phyloP scores from a whole-genome alignment of 2,113 vertebrate species.

The Nannobrachium achirus region DNA sequence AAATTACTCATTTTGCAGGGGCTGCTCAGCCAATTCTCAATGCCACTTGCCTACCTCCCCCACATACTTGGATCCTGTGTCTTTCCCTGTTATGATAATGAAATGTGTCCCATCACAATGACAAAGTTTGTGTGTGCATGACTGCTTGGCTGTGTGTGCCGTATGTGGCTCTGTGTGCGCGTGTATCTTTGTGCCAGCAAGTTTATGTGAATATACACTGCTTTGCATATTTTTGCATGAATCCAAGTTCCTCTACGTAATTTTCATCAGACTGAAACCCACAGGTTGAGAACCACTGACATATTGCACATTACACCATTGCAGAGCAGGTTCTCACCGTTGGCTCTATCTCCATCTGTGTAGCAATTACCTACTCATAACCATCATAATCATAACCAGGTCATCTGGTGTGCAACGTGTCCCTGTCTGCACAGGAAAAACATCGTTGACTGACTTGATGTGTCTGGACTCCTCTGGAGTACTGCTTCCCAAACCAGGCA shows the following conservation, averaged over 20 bases:
- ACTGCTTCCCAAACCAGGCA: too few species aligned
- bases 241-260: slow-evolving; percentile 8
- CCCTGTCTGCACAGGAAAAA: slow-evolving; percentile 43
- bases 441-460: slow-evolving; percentile 32
- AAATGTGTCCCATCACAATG: slow-evolving; percentile 56
- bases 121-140: slow-evolving; percentile 48
- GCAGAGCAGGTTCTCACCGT: slow-evolving; percentile 11
- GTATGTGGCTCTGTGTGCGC: slow-evolving; percentile 8
- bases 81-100: slow-evolving; percentile 48
- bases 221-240: slow-evolving; percentile 29
- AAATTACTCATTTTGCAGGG: slow-evolving; percentile 78
- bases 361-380: neutral
- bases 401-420: neutral
- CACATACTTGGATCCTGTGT: slow-evolving; percentile 29
- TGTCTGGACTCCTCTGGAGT: too few species aligned
- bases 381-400: neutral
- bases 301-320: slow-evolving; percentile 10
- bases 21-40: slow-evolving; percentile 63
- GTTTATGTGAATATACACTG: slow-evolving; percentile 10
- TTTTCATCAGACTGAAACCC: slow-evolving; percentile 26
- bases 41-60: slow-evolving; percentile 52
- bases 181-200: slow-evolving; percentile 26
- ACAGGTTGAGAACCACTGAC: too few species aligned
- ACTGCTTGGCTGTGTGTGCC: slow-evolving; percentile 3
- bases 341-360: neutral